Evolutionary conservation across 2,113 vertebrate species (phyloP), one percentile per base, ranked within the genome.

Genomic region (Glareola pratincola): DNA sequence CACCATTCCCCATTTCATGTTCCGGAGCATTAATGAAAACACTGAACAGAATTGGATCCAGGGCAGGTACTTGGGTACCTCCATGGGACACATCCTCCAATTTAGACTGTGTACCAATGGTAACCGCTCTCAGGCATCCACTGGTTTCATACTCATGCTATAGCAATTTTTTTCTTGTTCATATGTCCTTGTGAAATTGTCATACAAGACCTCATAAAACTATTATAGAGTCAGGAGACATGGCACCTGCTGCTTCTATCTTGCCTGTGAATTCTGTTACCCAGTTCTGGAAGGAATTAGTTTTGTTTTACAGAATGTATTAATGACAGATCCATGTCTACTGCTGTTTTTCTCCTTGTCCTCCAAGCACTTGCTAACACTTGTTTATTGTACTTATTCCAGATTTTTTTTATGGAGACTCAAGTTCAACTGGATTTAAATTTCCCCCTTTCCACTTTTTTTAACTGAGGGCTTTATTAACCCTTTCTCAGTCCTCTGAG

Each of bases 61-160:
- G 36, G 72, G 50, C 54, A 81, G 54, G n/a, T 36, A 5, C 39
- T 62, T 43, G 34, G 14, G n/a, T 57, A 18, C n/a, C 34, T 78
- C 26, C 8, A 6, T 47, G 41, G 37, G 50, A 29, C 72, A 41
- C 21, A 4, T 27, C 11, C 14, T 51, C 36, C 21, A 37, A 0
- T 79, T 50, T 8, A 27, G 30, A 12, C 48, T 15, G 30, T 18
- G 4, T 39, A 24, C 23, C 53, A 68, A 2, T 10, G 9, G 29
- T 29, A 30, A 5, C 50, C 50, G 14, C 32, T 62, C 34, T 85
- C 18, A 13, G 45, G 22, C 32, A 80, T 59, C 54, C 32, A 8
- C 50, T 84, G 22, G 0, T 39, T 80, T 90, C 1, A 1, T 54
- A 11, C 3, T 29, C 32, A 1, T 3, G 2, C n/a, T 51, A 8